These are phyloP conservation scores for Gymnogyps californianus DNA, from an alignment of 2,113 vertebrate species.

Conservation along the genomic window DNA sequence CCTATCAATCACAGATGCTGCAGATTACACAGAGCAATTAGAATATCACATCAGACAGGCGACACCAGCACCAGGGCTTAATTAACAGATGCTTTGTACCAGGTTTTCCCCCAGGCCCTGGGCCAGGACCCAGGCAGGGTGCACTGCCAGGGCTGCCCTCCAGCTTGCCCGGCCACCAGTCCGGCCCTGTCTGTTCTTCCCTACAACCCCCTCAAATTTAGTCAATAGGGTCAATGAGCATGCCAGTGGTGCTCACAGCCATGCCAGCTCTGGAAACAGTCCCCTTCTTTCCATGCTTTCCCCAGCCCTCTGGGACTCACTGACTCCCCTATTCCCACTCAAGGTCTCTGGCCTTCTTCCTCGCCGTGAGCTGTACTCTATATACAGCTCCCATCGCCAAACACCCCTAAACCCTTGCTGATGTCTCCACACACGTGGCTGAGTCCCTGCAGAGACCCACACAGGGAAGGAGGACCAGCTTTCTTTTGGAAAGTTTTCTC, in stretches of 20 bases:
- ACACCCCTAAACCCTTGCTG: neutral
- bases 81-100: neutral
- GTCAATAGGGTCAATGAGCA: accelerated
- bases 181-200: neutral
- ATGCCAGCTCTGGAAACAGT: neutral
- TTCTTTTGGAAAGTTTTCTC: neutral
- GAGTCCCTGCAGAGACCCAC: neutral
- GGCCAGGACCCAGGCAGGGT: neutral
- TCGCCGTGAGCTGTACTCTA: accelerated
- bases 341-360: neutral
- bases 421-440: accelerated
- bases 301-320: neutral
- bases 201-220: neutral
- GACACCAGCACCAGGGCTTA: neutral
- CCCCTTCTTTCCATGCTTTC: neutral
- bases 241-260: too few relatives aligned
- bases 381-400: accelerated
- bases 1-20: neutral
- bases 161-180: accelerated
- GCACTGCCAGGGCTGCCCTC: neutral
- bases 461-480: neutral
- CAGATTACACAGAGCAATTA: neutral
- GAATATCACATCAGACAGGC: neutral
- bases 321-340: neutral
- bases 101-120: neutral